phyloP scores from a whole-genome alignment of 1,140 invertebrate species.

The Neelides sp. region DNA sequence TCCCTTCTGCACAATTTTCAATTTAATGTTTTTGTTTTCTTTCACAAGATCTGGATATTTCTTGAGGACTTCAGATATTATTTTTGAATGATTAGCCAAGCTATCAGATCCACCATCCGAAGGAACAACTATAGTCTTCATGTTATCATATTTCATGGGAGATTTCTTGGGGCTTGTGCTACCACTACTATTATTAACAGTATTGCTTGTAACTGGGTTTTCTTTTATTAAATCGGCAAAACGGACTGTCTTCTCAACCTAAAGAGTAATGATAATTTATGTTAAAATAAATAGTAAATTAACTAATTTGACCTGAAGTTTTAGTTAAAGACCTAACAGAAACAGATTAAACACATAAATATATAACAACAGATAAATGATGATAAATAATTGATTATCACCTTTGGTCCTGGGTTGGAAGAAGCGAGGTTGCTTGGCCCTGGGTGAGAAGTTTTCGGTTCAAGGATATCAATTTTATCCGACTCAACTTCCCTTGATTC shows the following conservation, averaged over 20 bases:
- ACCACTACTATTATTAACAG: neutral
- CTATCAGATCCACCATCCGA: slow-evolving; percentile 33
- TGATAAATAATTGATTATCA: too few relatives aligned
- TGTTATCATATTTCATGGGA: neutral
- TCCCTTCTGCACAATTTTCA: slow-evolving; percentile 59
- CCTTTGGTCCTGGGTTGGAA: too few relatives aligned
- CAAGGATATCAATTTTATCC: too few relatives aligned
- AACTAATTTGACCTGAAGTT: too few relatives aligned
- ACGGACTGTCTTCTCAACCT: slow-evolving; percentile 22
- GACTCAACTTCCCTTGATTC: too few relatives aligned
- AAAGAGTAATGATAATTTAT: too few relatives aligned
- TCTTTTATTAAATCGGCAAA: slow-evolving; percentile 29
- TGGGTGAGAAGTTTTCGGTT: too few relatives aligned
- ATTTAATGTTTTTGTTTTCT: slow-evolving; percentile 69
- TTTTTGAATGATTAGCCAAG: slow-evolving; percentile 62
- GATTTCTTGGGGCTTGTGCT: slow-evolving; percentile 7
- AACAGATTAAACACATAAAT: too few relatives aligned
- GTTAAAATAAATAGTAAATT: too few relatives aligned
- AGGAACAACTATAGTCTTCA: slow-evolving; percentile 1
- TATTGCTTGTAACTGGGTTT: slow-evolving; percentile 12
- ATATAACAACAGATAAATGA: too few relatives aligned
- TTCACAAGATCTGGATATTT: slow-evolving; percentile 76
- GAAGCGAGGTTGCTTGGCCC: too few relatives aligned
- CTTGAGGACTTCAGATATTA: slow-evolving; percentile 70
- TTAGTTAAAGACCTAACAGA: too few relatives aligned